A percentile compares a stretch with the other conserved stretches of the same genome.
These are phyloP conservation scores for Pandemis corylana DNA, from an alignment of 2,888 invertebrate genomes.

Conservation along the genomic window DNA sequence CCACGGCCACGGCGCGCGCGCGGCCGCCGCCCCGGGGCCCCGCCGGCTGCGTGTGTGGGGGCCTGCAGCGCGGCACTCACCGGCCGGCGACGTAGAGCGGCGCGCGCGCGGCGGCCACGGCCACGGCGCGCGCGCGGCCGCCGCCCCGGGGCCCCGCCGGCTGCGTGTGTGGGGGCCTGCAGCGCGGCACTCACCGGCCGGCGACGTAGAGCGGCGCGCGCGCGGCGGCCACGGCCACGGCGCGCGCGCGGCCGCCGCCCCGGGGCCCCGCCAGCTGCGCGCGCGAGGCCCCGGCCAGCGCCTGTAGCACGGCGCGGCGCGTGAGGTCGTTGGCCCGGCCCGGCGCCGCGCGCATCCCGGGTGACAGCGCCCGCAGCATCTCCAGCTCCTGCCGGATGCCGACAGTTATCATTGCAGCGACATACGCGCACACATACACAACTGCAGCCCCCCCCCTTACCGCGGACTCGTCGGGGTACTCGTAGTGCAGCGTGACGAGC, in stretches of 20 bases:
- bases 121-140: conserved; percentile 52
- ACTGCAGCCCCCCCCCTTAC: conserved; percentile 51
- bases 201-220: conserved; percentile 88
- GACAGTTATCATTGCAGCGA: too few relatives aligned
- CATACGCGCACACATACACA: too few relatives aligned
- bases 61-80: conserved; percentile 51
- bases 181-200: conserved; percentile 81
- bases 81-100: conserved; percentile 61
- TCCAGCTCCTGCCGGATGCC: conserved; percentile 69
- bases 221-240: conserved; percentile 78
- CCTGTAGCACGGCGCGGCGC: conserved; percentile 87
- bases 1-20: conserved; percentile 79
- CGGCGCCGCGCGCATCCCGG: conserved; percentile 72
- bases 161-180: conserved; percentile 53
- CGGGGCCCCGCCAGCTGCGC: conserved; percentile 45
- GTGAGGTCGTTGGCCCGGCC: conserved; percentile 84
- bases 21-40: conserved; percentile 61
- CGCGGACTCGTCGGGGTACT: conserved; percentile 85
- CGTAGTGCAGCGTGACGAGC: conserved; percentile 85
- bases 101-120: conserved; percentile 82
- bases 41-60: conserved; percentile 52
- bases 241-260: conserved; percentile 77
- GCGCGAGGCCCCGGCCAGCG: conserved; percentile 72
- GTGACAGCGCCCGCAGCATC: conserved; percentile 71
- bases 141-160: conserved; percentile 64